Evolutionary conservation across 2,113 vertebrate genomes (phyloP).

Genomic region (Vulpes lagopus): DNA sequence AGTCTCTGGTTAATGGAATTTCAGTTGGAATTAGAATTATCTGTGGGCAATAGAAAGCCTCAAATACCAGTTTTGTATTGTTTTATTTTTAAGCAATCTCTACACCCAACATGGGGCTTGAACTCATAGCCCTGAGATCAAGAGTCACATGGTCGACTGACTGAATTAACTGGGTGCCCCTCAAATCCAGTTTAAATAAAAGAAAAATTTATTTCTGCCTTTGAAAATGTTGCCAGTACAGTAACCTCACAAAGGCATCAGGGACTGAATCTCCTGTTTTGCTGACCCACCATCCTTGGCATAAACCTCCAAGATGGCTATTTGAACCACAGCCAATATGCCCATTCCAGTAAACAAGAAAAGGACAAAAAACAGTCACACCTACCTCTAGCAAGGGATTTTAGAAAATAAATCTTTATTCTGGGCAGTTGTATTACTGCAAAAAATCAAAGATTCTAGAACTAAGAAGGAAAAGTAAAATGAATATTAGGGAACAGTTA

Average conservation of each 20-base stretch:
- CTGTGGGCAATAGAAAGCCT: not conserved
- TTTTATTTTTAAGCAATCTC: not conserved
- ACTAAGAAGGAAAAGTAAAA: not conserved
- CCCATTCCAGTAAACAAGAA: not conserved
- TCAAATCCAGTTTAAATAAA: constrained; percentile 31
- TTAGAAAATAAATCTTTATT: constrained; percentile 40
- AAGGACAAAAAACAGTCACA: not conserved
- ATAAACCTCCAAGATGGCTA: not conserved
- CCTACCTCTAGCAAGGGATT: not conserved
- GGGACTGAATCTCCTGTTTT: not conserved
- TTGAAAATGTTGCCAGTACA: not conserved
- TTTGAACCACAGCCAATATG: not conserved
- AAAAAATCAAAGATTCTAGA: constrained; percentile 13
- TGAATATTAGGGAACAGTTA: not conserved
- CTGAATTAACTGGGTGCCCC: not conserved
- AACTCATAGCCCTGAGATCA: not conserved
- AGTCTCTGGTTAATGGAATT: not conserved
- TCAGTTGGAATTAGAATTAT: constrained; percentile 10
- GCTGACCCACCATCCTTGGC: not conserved
- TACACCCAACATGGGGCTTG: not conserved
- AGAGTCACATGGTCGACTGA: not conserved
- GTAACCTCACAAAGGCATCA: not conserved
- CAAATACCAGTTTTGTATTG: not conserved
- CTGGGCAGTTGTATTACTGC: not conserved
- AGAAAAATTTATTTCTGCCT: not conserved